phyloP scores from a whole-genome alignment of 2,888 invertebrate species.

The Dryobotodes eremita region DNA sequence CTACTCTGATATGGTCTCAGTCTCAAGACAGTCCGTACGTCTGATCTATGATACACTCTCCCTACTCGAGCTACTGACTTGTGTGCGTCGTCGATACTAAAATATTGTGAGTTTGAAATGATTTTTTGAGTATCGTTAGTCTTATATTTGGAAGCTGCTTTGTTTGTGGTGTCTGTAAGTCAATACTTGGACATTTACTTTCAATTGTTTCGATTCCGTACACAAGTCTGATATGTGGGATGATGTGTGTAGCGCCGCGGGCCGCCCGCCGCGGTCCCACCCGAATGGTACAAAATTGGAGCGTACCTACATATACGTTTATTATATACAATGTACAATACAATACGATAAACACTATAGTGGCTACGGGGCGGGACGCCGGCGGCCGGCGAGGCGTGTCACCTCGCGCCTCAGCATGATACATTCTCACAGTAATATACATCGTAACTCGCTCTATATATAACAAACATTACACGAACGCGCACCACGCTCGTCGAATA shows the following conservation, averaged over 20 bases:
- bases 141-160: conserved; percentile 58
- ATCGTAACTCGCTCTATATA: conserved; percentile 89
- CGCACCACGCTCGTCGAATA: conserved; percentile 85
- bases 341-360: conserved; percentile 86
- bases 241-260: conserved; percentile 87
- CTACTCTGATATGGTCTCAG: conserved; percentile 90
- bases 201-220: conserved; percentile 77
- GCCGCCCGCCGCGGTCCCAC: conserved; percentile 82
- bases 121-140: conserved; percentile 43
- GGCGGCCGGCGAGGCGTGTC: conserved; percentile 79
- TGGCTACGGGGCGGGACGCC: conserved; percentile 83
- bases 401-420: conserved; percentile 83
- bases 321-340: conserved; percentile 90
- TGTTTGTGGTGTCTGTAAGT: conserved; percentile 48
- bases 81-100: conserved; percentile 81
- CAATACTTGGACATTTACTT: conserved; percentile 44
- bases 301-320: conserved; percentile 87
- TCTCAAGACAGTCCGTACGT: conserved; percentile 90
- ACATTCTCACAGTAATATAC: conserved; percentile 90
- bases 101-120: conserved; percentile 41
- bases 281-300: conserved; percentile 85
- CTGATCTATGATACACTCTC: conserved; percentile 89
- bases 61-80: conserved; percentile 89
- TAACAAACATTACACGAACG: conserved; percentile 87
- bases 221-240: conserved; percentile 90